A percentile compares a stretch with the other conserved stretches of the same genome.
phyloP scores from a whole-genome alignment of 64 coral and sea anemone genomes.

The Pocillopora damicornis region DNA sequence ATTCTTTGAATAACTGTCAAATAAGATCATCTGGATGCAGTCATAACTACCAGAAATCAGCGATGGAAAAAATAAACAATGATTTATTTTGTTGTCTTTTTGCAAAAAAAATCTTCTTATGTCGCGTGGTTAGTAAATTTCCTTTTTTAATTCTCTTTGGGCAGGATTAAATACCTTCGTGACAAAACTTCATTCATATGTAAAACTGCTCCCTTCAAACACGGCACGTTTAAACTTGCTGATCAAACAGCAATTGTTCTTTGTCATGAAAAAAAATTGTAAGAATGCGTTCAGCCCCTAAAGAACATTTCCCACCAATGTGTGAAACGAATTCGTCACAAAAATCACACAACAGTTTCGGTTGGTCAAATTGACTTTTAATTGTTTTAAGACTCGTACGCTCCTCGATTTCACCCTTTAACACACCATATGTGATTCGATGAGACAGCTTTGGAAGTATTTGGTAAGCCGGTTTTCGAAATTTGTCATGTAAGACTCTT shows the following conservation, averaged over 20 bases:
- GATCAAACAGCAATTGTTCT: conserved; percentile 17
- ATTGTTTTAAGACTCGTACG: neutral
- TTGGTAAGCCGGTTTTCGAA: neutral
- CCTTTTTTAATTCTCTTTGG: neutral
- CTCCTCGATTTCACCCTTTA: neutral
- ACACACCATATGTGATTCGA: neutral
- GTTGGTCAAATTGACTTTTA: neutral
- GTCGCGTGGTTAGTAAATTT: neutral
- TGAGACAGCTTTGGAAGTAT: no score
- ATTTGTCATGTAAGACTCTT: neutral
- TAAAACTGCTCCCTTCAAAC: neutral
- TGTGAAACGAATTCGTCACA: neutral
- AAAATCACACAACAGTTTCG: conserved; percentile 9
- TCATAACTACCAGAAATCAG: conserved; percentile 4
- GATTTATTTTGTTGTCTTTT: neutral
- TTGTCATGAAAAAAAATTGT: neutral
- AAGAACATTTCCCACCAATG: neutral
- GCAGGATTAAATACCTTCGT: neutral
- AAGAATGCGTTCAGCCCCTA: neutral
- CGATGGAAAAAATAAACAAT: neutral
- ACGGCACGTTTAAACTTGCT: neutral
- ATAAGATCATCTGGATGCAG: neutral
- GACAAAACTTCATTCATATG: neutral
- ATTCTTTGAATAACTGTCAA: conserved; percentile 9
- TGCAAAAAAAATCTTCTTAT: neutral